Evolutionary conservation across 2,888 invertebrate genomes (phyloP), one percentile per base, ranked within the genome.

Genomic region (Galeopsomyia nigrocyanea): DNA sequence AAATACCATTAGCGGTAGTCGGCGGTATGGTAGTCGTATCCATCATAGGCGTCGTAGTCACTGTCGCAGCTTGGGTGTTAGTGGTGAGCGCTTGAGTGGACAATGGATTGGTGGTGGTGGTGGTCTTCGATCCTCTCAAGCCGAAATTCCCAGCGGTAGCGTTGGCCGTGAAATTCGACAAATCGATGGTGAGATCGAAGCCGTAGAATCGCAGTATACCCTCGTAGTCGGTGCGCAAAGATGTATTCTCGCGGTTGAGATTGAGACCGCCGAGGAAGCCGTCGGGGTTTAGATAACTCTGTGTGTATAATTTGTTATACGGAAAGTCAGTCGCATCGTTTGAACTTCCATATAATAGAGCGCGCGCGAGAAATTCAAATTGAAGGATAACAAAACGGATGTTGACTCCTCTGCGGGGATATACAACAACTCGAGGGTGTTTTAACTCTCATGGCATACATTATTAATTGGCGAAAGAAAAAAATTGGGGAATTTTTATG

Each of bases 221-320:
- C 84, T 92, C 92, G 82, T 94, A 95, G 75, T 91, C 91, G n/a
- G 90, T 88, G 50, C 91, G 91, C 60, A 95, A 90, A 6, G 91
- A 92, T 0, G 94, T 92, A 82, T 94, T 93, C 80, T 93, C 93
- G 75, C 92, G 92, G 85, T 93, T 95, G 53, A 95, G 87, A 10
- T 93, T 93, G 72, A 95, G 87, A 0, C 95, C 95, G 16, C 94
- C 94, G 2, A 95, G 88, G 76, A 95, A 95, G 51, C 95, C 95
- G 82, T 95, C 94, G 19, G 93, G 92, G 73, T 94, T 93, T 80
- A 95, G 93, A 83, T 95, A 95, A 63, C 93, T 95, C 95, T 86
- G 93, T 0, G 14, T 26, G 5, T 5, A 5, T 26, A 26, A 47
- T 17, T 14, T 13, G n/a, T 5, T 19, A 68, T 31, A 31, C 31